A percentile compares a stretch with the other conserved stretches of the same genome.
These are phyloP conservation scores for Caenorhabditis sp. DNA, from an alignment of 2,888 invertebrate genomes.

Conservation along the genomic window DNA sequence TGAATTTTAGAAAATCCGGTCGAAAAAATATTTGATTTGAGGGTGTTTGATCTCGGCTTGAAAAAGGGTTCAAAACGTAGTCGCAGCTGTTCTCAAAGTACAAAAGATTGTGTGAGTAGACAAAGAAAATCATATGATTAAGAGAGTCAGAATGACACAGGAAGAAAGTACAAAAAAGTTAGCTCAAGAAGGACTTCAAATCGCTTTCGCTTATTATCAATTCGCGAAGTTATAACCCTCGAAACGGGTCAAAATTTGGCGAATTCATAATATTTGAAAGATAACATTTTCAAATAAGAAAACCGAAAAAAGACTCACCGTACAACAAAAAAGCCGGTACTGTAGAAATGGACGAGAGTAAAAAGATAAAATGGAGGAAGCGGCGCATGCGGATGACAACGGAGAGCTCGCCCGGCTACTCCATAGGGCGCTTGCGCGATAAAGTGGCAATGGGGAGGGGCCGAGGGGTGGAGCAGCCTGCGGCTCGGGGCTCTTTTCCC, in stretches of 20 bases:
- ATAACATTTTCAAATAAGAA: not conserved
- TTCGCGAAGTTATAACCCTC: too few relatives aligned
- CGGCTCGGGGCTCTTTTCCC: slow-evolving; percentile 3
- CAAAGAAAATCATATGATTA: not conserved
- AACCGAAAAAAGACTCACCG: slow-evolving; percentile 24
- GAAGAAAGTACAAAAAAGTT: too few relatives aligned
- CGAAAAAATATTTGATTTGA: not conserved
- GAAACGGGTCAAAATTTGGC: too few relatives aligned
- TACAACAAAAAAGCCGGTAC: slow-evolving; percentile 59
- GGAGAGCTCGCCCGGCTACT: slow-evolving; percentile 46
- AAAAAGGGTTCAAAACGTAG: not conserved
- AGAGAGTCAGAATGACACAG: not conserved
- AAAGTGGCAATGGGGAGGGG: slow-evolving; percentile 51
- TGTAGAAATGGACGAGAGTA: slow-evolving; percentile 52
- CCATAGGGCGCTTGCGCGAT: slow-evolving; percentile 65
- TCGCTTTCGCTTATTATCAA: too few relatives aligned
- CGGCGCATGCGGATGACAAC: slow-evolving; percentile 60
- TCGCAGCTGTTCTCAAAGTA: slow-evolving; percentile 4
- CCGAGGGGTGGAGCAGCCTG: slow-evolving; percentile 32
- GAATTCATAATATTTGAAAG: too few relatives aligned
- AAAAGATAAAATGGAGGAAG: slow-evolving; percentile 54
- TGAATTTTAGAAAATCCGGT: too few relatives aligned
- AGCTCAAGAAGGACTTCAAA: too few relatives aligned
- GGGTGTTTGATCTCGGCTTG: too few relatives aligned
- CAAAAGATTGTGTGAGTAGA: not conserved